phyloP scores from a whole-genome alignment of 2,797 vertebrate species.

The Pipistrellus pipistrellus region DNA sequence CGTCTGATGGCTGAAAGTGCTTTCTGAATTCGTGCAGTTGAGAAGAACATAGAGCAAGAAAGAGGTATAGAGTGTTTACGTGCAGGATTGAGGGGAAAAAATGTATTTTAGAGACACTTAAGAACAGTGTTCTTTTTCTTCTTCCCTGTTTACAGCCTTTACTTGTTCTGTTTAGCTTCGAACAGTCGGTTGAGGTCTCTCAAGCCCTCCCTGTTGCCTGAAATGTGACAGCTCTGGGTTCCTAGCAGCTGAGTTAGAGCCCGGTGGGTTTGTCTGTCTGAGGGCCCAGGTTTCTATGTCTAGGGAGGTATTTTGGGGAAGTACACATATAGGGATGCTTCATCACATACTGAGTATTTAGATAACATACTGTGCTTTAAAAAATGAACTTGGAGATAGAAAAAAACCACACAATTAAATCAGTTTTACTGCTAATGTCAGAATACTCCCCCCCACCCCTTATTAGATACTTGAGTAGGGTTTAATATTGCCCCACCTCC shows the following conservation, averaged over 20 bases:
- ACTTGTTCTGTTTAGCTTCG: conserved; percentile 50
- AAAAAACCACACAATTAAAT: background rate
- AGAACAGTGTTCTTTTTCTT: conserved; percentile 35
- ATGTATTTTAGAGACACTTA: conserved; percentile 62
- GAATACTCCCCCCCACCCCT: background rate
- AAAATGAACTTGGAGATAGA: conserved; percentile 41
- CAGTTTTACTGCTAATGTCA: conserved; percentile 42
- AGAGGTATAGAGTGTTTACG: background rate
- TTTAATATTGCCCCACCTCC: background rate
- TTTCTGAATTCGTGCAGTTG: conserved; percentile 49
- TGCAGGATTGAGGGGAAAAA: background rate
- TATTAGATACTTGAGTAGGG: conserved; percentile 15
- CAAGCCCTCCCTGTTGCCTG: conserved; percentile 42
- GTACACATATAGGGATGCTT: background rate
- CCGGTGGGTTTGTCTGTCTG: conserved; percentile 2
- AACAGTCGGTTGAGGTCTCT: conserved; percentile 30
- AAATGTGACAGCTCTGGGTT: conserved; percentile 64
- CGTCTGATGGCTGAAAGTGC: conserved; percentile 54
- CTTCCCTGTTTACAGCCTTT: conserved; percentile 46
- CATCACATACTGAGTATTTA: conserved; percentile 42
- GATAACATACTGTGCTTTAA: conserved; percentile 50
- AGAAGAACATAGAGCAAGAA: conserved; percentile 31
- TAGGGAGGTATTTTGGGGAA: conserved; percentile 2
- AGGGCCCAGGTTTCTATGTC: conserved; percentile 46
- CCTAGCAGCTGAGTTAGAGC: background rate